Base-by-base conservation (phyloP, 2,113 vertebrate genomes). In the Vidua chalybeata region DNA sequence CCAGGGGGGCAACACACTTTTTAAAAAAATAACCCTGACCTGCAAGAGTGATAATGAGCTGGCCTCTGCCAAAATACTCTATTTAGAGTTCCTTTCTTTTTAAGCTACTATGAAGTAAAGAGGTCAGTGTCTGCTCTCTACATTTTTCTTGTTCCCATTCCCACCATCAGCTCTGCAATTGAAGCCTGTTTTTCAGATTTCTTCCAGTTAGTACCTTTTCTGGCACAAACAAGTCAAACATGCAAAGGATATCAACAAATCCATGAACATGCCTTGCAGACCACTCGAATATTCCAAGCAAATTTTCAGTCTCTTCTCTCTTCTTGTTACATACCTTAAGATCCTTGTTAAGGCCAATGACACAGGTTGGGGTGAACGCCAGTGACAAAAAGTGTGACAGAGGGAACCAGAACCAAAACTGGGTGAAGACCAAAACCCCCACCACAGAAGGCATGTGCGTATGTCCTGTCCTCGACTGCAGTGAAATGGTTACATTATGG, bases 341-440 rank as follows among this genome's bases (percentile, higher is more conserved):
- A 97, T 99, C 99, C 94, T 99, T 99, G 98, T 99, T 99, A 91
- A 99, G 99, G 89, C 99, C 99, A 51, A 99, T 99, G 95, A 99
- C 99, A 93, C 99, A 99, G 13, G 99, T 99, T 61, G 99, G 99
- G n/a, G 99, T 99, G 96, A 99, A 99, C 78, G 99, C 98, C 97
- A 99, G 89, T 0, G 99, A 99, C 95, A 99, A 91, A 96, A 99
- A 99, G 95, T 99, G 99, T 55, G 99, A 99, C 73, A 99, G 98
- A 6, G 99, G 99, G 96, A 99, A 99, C 99, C 99, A 99, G 97
- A 99, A 99, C 99, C 99, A 99, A 98, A 99, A 99, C 98, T 99
- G 99, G 68, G 99, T 99, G 95, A 99, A 99, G 96, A 99, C 99
- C 94, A 99, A 97, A 86, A 99, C 98, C 10, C 99, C 99, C 43